Conservation (phyloP, 2,888 invertebrate species). For the Philhelius pedissequus region DNA sequence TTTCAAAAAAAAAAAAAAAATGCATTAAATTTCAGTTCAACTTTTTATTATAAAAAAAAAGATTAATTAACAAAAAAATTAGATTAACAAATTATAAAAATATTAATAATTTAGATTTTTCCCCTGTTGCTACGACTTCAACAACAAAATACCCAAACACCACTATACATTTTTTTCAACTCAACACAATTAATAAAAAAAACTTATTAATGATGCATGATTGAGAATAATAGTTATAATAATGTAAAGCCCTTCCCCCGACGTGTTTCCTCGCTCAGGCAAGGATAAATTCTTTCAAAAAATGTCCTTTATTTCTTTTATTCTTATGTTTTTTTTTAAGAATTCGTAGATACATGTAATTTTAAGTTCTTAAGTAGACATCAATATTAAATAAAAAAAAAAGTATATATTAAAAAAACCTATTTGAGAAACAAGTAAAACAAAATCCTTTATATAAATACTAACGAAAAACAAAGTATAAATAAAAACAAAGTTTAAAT, state of each 20-base stretch:
- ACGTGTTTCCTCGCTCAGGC: slow-evolving; percentile 60
- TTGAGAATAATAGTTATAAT: slow-evolving; percentile 33
- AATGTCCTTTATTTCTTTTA: slow-evolving; percentile 29
- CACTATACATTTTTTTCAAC: slow-evolving; percentile 31
- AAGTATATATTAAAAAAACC: slow-evolving; percentile 27
- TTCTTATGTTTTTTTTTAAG: slow-evolving; percentile 46
- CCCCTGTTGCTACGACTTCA: slow-evolving; percentile 40
- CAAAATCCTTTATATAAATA: slow-evolving; percentile 63
- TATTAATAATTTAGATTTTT: slow-evolving; percentile 40
- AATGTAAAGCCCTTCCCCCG: slow-evolving; percentile 55
- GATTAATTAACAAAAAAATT: slow-evolving; percentile 7
- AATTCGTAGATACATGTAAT: slow-evolving; percentile 67
- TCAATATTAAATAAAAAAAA: slow-evolving; percentile 62
- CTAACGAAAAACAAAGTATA: slow-evolving; percentile 61
- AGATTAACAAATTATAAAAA: slow-evolving; percentile 35
- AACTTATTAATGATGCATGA: slow-evolving; percentile 39
- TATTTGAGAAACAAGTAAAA: slow-evolving; percentile 63
- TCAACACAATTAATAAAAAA: slow-evolving; percentile 24
- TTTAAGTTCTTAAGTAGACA: slow-evolving; percentile 67
- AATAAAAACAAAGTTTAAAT: slow-evolving; percentile 36
- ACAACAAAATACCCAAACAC: slow-evolving; percentile 49
- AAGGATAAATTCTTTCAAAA: slow-evolving; percentile 51
- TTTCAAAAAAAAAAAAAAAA: slow-evolving; percentile 28
- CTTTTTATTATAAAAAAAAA: not conserved
- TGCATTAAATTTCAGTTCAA: slow-evolving; percentile 27